phyloP scores from a whole-genome alignment of 1,140 invertebrate genomes.

The Diabrotica undecimpunctata region DNA sequence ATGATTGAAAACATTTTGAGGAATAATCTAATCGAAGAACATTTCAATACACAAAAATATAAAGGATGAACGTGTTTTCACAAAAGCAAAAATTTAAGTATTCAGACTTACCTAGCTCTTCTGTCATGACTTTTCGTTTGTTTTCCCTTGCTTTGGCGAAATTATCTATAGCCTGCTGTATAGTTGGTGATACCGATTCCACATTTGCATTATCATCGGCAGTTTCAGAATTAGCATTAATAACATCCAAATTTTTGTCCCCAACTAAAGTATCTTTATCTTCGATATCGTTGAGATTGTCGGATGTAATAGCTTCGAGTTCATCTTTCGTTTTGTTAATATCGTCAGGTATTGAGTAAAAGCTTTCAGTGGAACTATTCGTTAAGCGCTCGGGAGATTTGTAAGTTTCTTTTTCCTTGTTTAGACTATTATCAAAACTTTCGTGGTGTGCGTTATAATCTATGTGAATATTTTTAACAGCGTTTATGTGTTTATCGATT shows the following conservation, averaged over 20 bases:
- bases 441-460: constrained; percentile 7
- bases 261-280: background rate
- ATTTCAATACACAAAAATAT: no score
- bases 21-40: no score
- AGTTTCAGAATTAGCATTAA: constrained; percentile 31
- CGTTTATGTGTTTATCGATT: constrained; percentile 30
- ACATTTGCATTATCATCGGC: background rate
- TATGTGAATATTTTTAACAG: constrained; percentile 22
- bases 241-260: constrained; percentile 23
- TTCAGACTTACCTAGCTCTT: constrained; percentile 31
- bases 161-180: constrained; percentile 32
- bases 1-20: no score
- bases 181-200: constrained; percentile 4
- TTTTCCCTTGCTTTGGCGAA: constrained; percentile 36
- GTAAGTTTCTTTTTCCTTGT: constrained; percentile 1
- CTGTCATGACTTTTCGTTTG: constrained; percentile 35
- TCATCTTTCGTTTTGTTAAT: constrained; percentile 8
- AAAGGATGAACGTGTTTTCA: no score
- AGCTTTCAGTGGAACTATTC: constrained; percentile 32
- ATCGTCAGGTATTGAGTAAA: constrained; percentile 29
- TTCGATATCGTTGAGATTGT: constrained; percentile 7
- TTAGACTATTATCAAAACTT: background rate
- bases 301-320: constrained; percentile 9
- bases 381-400: constrained; percentile 8
- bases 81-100: no score